phyloP scores from a whole-genome alignment of 2,113 vertebrate species.

The Lanius collurio region DNA sequence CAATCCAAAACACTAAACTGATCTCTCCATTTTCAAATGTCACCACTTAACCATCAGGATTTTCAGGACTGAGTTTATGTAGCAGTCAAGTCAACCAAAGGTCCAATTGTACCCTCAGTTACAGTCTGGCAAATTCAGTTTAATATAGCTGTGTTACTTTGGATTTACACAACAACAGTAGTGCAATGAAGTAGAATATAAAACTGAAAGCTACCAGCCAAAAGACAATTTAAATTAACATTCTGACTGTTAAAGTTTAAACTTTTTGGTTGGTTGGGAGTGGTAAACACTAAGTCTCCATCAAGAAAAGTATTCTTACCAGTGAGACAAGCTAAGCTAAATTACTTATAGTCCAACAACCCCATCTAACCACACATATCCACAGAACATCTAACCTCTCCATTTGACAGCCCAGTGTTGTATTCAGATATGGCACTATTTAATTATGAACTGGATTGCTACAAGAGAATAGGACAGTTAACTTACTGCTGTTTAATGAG shows the following conservation, averaged over 20 bases:
- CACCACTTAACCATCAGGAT: neutral
- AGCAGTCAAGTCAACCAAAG: neutral
- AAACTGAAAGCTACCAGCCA: neutral
- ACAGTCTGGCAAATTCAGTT: neutral
- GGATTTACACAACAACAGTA: neutral
- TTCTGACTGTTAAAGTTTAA: neutral
- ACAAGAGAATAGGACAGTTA: slow-evolving; percentile 64
- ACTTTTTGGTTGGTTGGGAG: neutral
- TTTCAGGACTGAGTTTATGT: neutral
- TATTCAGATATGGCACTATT: slow-evolving; percentile 34
- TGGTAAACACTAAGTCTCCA: neutral
- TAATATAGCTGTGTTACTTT: neutral
- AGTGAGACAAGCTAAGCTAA: slow-evolving; percentile 23
- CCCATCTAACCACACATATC: neutral
- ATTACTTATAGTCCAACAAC: slow-evolving; percentile 56
- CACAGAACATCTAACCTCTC: neutral
- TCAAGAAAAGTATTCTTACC: neutral
- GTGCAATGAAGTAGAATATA: neutral
- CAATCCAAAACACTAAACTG: neutral
- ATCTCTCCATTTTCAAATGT: neutral
- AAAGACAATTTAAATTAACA: neutral
- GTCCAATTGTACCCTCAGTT: neutral
- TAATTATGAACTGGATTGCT: slow-evolving; percentile 65
- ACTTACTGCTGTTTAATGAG: slow-evolving; percentile 61
- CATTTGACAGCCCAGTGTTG: neutral